These are phyloP conservation scores for Progne subis DNA, from an alignment of 2,113 vertebrate species.

Conservation along the genomic window DNA sequence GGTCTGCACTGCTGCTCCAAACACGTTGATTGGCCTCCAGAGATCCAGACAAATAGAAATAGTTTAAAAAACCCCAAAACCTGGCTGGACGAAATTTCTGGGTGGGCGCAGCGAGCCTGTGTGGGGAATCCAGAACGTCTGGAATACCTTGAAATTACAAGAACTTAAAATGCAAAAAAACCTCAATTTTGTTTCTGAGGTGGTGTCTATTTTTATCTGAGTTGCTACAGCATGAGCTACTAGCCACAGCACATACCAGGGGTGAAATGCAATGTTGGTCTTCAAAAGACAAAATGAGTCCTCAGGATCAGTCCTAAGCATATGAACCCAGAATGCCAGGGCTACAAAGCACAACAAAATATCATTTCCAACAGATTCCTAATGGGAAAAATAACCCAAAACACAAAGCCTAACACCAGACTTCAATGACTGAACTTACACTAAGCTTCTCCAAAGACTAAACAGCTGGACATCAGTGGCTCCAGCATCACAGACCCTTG, in stretches of 20 bases:
- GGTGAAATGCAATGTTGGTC: accelerated
- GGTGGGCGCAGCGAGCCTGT: not conserved
- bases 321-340: not conserved
- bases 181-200: not conserved
- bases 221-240: not conserved
- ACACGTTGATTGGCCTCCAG: not conserved
- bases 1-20: not conserved
- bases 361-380: not conserved
- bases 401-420: not conserved
- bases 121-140: not conserved
- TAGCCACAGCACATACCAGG: not conserved
- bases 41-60: not conserved
- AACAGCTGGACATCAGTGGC: not conserved
- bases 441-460: not conserved
- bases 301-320: not conserved
- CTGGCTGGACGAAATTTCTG: not conserved
- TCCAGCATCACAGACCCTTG: not conserved
- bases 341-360: not conserved
- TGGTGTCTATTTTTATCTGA: not conserved
- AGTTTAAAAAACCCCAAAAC: not conserved
- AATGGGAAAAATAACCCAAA: not conserved
- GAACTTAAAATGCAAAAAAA: not conserved
- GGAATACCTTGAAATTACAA: not conserved
- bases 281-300: not conserved
- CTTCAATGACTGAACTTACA: not conserved